These are phyloP conservation scores for Teleiodes luculella DNA, from an alignment of 2,888 invertebrate species.

Conservation along the genomic window DNA sequence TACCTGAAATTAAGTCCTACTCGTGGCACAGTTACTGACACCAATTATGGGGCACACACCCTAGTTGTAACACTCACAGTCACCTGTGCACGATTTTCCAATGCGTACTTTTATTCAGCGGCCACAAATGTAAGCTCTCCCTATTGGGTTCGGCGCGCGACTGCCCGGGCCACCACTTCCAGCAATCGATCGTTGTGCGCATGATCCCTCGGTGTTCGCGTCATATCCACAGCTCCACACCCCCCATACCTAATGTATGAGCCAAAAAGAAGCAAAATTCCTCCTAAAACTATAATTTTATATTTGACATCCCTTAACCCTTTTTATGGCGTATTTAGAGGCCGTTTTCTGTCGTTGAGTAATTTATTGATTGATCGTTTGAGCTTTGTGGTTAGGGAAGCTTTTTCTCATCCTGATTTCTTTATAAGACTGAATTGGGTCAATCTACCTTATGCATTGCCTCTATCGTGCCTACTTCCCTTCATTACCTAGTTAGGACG, in stretches of 20 bases:
- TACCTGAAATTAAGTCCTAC: neutral
- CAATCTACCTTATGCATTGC: conserved; percentile 1
- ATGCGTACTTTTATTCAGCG: conserved; percentile 59
- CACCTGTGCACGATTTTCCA: conserved; percentile 37
- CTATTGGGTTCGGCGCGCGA: conserved; percentile 46
- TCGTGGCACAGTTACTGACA: conserved; percentile 7
- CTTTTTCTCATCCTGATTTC: neutral
- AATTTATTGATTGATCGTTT: neutral
- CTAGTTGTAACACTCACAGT: conserved; percentile 27
- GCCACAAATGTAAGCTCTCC: conserved; percentile 38
- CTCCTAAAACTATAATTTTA: conserved; percentile 25
- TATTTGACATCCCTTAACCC: neutral
- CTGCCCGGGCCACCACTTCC: conserved; percentile 59
- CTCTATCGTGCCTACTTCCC: neutral
- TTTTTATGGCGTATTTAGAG: neutral
- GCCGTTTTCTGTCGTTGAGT: neutral
- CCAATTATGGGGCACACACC: conserved; percentile 38
- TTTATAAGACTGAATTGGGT: conserved; percentile 7
- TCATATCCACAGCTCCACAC: conserved; percentile 39
- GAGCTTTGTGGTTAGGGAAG: neutral
- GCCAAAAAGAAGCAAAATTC: conserved; percentile 58
- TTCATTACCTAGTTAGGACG: neutral
- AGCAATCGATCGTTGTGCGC: conserved; percentile 69
- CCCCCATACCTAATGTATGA: conserved; percentile 76
- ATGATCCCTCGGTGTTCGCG: conserved; percentile 53